Base-by-base conservation (phyloP, 1,140 invertebrate genomes). In the Alviniconcha marisindica region DNA sequence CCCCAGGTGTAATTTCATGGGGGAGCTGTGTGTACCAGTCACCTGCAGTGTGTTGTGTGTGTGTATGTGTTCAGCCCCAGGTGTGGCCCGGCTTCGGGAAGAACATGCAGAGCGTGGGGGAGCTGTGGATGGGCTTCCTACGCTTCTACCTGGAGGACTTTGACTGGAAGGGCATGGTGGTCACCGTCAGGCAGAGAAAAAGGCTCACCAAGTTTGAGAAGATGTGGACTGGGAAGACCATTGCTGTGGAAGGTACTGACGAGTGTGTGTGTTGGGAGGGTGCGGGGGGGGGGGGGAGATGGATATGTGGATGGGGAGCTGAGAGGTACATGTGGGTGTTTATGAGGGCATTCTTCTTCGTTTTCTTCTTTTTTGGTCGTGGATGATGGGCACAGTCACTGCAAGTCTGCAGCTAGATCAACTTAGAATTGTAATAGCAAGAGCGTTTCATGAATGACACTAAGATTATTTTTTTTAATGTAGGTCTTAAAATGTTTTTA, bases 101-200 rank as follows among this genome's bases (percentile, higher is more conserved):
- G 83, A 95, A 95, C 88, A 92, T 88, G 18, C 90, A 94, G 83
- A 89, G 89, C 73, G 91, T 94, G n/a, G 94, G 92, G 36, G 92
- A 95, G 86, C 89, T 95, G 36, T 95, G 95, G 95, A 71, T 95
- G 0, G 94, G 93, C 0, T 91, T 95, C 83, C 90, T 95, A 21
- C 84, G 91, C 5, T 95, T 94, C 89, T 95, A 95, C 88, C 93
- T 94, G 28, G 94, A 95, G 89, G 89, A 92, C 15, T 95, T 95
- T 89, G 93, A 95, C 86, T 94, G 94, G 86, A 91, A 93, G 31
- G 92, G 94, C 14, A 78, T 92, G 87, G 95, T 95, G 12, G 93
- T 95, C 36, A 94, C 91, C 48, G 95, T 95, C n/a, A 89, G 94
- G 48, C 94, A 94, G 84, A 87, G 86, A 10, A 89, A 89, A 51